These are phyloP conservation scores for Enteromius paludinosus DNA, from an alignment of 2,797 vertebrate species.

Conservation along the genomic window DNA sequence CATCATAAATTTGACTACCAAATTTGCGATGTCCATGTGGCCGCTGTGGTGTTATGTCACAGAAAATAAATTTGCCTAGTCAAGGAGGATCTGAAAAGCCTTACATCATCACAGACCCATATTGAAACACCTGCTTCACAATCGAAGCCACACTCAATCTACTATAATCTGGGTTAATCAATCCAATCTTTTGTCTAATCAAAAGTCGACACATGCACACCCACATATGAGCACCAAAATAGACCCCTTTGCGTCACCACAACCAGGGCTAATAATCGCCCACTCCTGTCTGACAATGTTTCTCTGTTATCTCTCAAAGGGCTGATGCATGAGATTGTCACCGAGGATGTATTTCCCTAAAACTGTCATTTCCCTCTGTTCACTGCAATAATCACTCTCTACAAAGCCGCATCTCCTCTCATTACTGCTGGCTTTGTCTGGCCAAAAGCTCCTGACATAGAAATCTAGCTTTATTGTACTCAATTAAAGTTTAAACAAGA, in stretches of 20 bases:
- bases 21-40: slow-evolving; percentile 32
- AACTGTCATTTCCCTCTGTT: slow-evolving; percentile 21
- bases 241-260: slow-evolving; percentile 34
- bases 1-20: slow-evolving; percentile 48
- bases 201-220: neutral
- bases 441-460: slow-evolving; percentile 61
- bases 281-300: neutral
- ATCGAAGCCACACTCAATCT: slow-evolving; percentile 55
- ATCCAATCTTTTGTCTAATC: slow-evolving; percentile 50
- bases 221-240: neutral
- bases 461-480: slow-evolving; percentile 72
- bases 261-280: slow-evolving; percentile 23
- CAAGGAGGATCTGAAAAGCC: slow-evolving; percentile 6
- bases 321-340: slow-evolving; percentile 17
- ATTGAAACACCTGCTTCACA: slow-evolving; percentile 54
- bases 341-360: slow-evolving; percentile 16
- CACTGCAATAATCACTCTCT: slow-evolving; percentile 32
- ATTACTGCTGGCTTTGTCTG: slow-evolving; percentile 34
- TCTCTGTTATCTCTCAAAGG: neutral
- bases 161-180: slow-evolving; percentile 63
- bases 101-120: neutral
- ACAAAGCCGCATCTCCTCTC: slow-evolving; percentile 51
- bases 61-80: slow-evolving; percentile 55
- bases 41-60: slow-evolving; percentile 19
- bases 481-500: slow-evolving; percentile 80